Evolutionary conservation across 2,888 invertebrate genomes (phyloP).

Genomic region (Nephrotoma appendiculata): DNA sequence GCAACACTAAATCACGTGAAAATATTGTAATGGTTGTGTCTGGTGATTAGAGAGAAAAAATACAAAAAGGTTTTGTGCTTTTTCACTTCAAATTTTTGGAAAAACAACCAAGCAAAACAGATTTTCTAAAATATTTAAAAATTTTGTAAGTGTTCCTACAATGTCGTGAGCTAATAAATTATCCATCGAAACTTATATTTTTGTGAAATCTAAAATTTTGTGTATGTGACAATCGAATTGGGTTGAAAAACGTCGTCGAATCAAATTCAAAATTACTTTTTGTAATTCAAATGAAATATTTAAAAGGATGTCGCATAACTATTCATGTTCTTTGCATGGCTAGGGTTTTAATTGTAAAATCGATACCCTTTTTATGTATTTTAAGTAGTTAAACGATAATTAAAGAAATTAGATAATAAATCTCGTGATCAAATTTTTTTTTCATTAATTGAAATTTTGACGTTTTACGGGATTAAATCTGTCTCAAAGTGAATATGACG

Average conservation of each 20-base stretch:
- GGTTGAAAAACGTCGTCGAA: neutral
- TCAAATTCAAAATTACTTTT: neutral
- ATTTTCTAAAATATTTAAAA: neutral
- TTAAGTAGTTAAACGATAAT: neutral
- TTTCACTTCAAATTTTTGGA: neutral
- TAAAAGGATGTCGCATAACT: neutral
- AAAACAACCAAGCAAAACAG: neutral
- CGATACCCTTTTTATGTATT: neutral
- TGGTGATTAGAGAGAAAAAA: slow-evolving; percentile 2
- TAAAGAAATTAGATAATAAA: neutral
- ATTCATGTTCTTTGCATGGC: neutral
- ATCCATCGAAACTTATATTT: neutral
- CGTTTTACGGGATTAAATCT: neutral
- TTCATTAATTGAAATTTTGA: neutral
- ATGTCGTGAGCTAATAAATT: neutral
- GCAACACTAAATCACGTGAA: slow-evolving; percentile 50
- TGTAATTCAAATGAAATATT: neutral
- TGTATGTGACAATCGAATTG: neutral
- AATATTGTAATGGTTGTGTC: slow-evolving; percentile 21
- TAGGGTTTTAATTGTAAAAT: neutral
- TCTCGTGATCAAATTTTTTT: neutral
- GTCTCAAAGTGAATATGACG: neutral
- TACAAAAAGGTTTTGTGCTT: neutral
- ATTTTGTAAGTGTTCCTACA: neutral
- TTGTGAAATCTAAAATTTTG: neutral